phyloP scores from a whole-genome alignment of 2,113 vertebrate species.

The Brevimyrus niger region DNA sequence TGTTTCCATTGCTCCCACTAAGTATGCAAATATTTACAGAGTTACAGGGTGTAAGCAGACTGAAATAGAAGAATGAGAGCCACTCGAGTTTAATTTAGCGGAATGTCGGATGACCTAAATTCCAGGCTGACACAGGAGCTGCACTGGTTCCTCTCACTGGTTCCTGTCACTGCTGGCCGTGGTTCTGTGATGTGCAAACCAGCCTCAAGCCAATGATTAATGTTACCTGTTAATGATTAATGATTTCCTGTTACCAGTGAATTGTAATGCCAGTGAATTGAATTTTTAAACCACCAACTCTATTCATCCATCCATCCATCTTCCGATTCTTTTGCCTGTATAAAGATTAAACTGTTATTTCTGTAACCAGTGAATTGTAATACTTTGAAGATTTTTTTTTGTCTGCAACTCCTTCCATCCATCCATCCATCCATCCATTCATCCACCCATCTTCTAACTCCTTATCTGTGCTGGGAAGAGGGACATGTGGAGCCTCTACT shows the following conservation, averaged over 20 bases:
- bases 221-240: no score
- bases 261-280: not conserved
- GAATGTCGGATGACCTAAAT: not conserved
- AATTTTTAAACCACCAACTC: not conserved
- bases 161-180: not conserved
- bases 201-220: not conserved
- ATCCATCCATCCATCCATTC: no score
- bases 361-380: not conserved
- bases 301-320: not conserved
- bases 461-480: not conserved
- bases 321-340: not conserved
- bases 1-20: not conserved
- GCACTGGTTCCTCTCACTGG: not conserved
- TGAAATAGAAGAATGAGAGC: not conserved
- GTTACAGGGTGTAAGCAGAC: not conserved
- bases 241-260: not conserved
- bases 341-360: not conserved
- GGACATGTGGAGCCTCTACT: not conserved
- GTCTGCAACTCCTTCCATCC: no score
- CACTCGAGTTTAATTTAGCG: not conserved
- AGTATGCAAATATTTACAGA: constrained; percentile 2
- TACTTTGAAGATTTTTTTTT: not conserved
- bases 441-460: not conserved
- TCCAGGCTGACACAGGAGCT: not conserved
- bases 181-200: not conserved